Evolutionary conservation across 2,113 vertebrate species (phyloP), one percentile per base, ranked within the genome.

Genomic region (Cranoglanis bouderius): DNA sequence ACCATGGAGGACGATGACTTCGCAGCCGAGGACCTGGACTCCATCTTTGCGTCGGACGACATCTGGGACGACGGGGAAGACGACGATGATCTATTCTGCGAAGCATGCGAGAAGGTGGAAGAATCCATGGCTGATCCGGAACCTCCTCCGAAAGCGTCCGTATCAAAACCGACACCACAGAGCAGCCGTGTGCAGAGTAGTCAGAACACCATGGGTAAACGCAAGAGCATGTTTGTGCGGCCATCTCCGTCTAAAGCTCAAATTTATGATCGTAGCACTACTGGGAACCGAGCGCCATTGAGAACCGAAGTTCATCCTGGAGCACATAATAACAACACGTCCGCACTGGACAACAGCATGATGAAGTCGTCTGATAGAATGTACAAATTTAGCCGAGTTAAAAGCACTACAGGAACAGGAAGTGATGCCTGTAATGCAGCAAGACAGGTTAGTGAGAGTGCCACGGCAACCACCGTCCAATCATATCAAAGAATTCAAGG

Each of bases 31-130:
- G 93, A 96, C 29, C 84, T 95, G 92, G 91, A 93, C 49, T 72
- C 78, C 0, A 74, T 95, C 70, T 96, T 95, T 83, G 89, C 88
- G 0, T 95, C 95, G 0, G 92, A 96, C 19, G 94, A 91, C 51
- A 92, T 95, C 59, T 99, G 97, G 98, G 97, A 96, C 84, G 94
- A 96, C 51, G 91, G 82, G 5, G 93, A 77, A 0, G 96, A 97
- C 2, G 98, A 99, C 13, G 96, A 98, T 86, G 95, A 96, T 84
- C 92, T 99, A 90, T 90, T 99, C n/a, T 97, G 96, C 91, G 96
- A 97, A 82, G 93, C 96, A 3, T 99, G 97, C 89, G 97, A 98
- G 38, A 96, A 97, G 78, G 70, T 98, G 91, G 98, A 99, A 92
- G 96, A 93, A 91, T 92, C 94, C 82, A 59, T 95, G 91, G 57